Percentiles rank a stretch among this genome's conserved stretches.
phyloP scores from a whole-genome alignment of 2,888 invertebrate genomes.

The Arrhopalites spinosus region DNA sequence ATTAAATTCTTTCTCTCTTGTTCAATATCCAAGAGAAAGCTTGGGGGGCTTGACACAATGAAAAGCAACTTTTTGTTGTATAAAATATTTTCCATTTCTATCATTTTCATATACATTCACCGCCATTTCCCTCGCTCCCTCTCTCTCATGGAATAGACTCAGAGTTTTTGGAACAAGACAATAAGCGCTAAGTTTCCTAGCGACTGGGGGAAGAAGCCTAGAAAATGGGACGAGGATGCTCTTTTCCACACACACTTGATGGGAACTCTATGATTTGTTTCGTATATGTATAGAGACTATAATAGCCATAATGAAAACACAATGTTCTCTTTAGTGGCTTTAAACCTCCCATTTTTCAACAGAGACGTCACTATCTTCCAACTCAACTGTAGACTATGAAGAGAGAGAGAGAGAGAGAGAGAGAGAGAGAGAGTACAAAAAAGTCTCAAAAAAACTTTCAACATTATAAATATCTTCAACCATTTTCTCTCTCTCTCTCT shows the following conservation, averaged over 20 bases:
- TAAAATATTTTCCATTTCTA: too few species aligned
- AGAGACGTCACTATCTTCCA: conserved; percentile 11
- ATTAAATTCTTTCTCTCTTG: too few species aligned
- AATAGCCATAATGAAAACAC: conserved; percentile 23
- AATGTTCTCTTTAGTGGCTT: conserved; percentile 23
- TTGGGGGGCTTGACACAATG: too few species aligned
- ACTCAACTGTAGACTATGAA: background rate
- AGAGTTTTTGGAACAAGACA: too few species aligned
- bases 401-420: background rate
- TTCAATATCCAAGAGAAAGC: too few species aligned
- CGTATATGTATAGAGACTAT: background rate
- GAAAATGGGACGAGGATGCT: too few species aligned
- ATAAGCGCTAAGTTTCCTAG: background rate
- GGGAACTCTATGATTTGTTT: conserved; percentile 18
- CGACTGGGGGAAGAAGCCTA: background rate
- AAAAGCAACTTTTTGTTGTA: too few species aligned
- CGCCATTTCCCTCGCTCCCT: background rate
- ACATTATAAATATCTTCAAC: too few species aligned
- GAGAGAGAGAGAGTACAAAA: background rate
- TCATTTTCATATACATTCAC: too few species aligned
- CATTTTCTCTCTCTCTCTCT: background rate
- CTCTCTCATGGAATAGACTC: too few species aligned
- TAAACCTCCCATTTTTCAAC: conserved; percentile 18
- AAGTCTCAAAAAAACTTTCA: too few species aligned
- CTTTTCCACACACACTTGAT: too few species aligned